A percentile compares a stretch with the other conserved stretches of the same genome.
phyloP scores from a whole-genome alignment of 30 jellyfish, hydroid and myxozoan species.

The Nemopilema nomurai region DNA sequence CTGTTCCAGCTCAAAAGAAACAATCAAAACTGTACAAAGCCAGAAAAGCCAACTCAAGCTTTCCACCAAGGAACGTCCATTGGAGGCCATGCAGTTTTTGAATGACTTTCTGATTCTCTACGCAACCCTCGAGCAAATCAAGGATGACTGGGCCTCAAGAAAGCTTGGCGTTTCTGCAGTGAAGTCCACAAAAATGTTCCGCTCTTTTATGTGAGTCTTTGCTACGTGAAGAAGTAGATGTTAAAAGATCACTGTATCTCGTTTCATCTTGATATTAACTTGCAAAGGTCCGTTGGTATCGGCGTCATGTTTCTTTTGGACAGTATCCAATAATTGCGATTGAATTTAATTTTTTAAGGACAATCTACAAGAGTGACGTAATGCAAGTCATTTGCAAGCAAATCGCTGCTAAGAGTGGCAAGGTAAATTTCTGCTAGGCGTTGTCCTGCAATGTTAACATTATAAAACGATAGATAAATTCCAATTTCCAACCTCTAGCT shows the following conservation, averaged over 20 bases:
- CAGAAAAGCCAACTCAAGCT: slow-evolving; percentile 3
- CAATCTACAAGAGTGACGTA: slow-evolving; percentile 56
- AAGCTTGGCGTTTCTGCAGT: slow-evolving; percentile 57
- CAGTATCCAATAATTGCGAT: too few relatives aligned
- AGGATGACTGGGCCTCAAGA: slow-evolving; percentile 79
- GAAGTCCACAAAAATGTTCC: slow-evolving; percentile 25
- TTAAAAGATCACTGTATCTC: too few relatives aligned
- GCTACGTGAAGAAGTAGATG: too few relatives aligned
- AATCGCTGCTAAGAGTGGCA: slow-evolving; percentile 57
- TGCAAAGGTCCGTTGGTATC: too few relatives aligned
- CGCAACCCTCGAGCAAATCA: slow-evolving; percentile 61
- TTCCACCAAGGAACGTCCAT: slow-evolving; percentile 42
- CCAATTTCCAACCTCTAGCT: too few relatives aligned
- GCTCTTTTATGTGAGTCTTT: slow-evolving; percentile 32
- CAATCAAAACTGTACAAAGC: not conserved
- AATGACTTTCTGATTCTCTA: slow-evolving; percentile 56
- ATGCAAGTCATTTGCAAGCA: slow-evolving; percentile 69
- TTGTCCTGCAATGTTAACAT: too few relatives aligned
- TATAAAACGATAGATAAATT: too few relatives aligned
- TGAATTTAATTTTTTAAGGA: slow-evolving; percentile 26
- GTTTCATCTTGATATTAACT: too few relatives aligned
- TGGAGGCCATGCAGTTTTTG: slow-evolving; percentile 65
- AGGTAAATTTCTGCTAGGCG: too few relatives aligned
- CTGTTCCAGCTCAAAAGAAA: not conserved
- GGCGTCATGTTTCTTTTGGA: too few relatives aligned